Percentiles rank a stretch among this genome's conserved stretches.
phyloP scores from a whole-genome alignment of 2,888 invertebrate species.

The Synergus laeviventris region DNA sequence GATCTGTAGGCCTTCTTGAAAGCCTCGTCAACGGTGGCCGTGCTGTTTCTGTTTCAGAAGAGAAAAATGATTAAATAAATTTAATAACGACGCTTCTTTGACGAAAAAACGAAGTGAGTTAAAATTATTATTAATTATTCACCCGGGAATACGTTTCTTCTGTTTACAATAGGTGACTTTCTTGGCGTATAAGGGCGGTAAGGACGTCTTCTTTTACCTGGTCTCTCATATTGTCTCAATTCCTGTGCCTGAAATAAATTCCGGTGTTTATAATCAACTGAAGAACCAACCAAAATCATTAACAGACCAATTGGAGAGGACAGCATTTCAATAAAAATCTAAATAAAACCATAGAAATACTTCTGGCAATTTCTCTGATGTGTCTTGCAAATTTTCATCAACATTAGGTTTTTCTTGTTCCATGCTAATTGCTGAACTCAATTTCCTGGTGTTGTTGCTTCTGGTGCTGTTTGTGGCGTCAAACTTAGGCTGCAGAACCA shows the following conservation, averaged over 20 bases:
- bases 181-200: constrained; percentile 60
- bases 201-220: constrained; percentile 63
- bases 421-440: background rate
- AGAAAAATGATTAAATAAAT: background rate
- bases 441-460: background rate
- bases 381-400: constrained; percentile 61
- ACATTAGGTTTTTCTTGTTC: constrained; percentile 76
- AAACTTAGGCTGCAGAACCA: constrained; percentile 81
- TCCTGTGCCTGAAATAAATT: constrained; percentile 68
- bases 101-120: background rate
- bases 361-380: constrained; percentile 67
- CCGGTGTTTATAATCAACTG: constrained; percentile 44
- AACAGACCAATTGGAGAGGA: no score
- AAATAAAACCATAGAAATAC: constrained; percentile 50
- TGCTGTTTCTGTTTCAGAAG: constrained; percentile 16
- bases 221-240: constrained; percentile 61
- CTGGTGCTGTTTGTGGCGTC: constrained; percentile 76
- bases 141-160: constrained; percentile 72
- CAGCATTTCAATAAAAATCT: no score
- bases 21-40: constrained; percentile 59
- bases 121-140: background rate
- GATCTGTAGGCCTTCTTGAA: constrained; percentile 64
- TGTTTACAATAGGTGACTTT: constrained; percentile 60
- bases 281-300: no score
- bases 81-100: constrained; percentile 28